These are phyloP conservation scores for Melinopterus prodromus DNA, from an alignment of 2,888 invertebrate species.

Conservation along the genomic window DNA sequence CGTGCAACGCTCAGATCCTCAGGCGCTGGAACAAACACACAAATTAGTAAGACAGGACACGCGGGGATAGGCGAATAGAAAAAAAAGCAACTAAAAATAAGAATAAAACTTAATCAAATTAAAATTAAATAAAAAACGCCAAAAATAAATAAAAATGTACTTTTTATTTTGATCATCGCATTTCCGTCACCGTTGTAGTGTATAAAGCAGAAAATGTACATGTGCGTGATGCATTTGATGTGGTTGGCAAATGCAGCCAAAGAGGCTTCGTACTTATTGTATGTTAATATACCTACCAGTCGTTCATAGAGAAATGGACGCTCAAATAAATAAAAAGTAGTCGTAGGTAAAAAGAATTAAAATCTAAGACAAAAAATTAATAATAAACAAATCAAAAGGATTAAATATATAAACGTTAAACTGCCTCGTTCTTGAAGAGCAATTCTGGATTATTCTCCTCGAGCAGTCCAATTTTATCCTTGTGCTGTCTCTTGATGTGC, in stretches of 20 bases:
- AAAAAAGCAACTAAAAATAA: constrained; percentile 24
- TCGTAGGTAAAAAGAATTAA: constrained; percentile 21
- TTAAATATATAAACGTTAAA: constrained; percentile 11
- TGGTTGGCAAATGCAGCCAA: no score
- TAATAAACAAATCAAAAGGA: constrained; percentile 13
- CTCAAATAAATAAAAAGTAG: constrained; percentile 5
- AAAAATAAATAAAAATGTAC: constrained; percentile 7
- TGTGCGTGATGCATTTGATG: no score
- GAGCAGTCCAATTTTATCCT: constrained; percentile 62
- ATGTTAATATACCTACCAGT: background rate
- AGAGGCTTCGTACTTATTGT: no score
- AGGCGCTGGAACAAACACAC: constrained; percentile 61
- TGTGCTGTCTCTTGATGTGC: constrained; percentile 65
- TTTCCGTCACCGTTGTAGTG: background rate
- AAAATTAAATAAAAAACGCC: constrained; percentile 5
- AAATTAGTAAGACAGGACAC: constrained; percentile 49
- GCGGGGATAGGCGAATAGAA: background rate
- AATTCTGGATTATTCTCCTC: constrained; percentile 61
- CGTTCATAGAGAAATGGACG: background rate
- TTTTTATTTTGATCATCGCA: background rate
- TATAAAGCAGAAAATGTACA: background rate
- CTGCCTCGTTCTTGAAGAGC: constrained; percentile 32
- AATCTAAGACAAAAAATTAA: constrained; percentile 9
- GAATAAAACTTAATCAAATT: constrained; percentile 6
- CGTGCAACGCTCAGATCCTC: constrained; percentile 76